Percentiles rank a stretch among this genome's conserved stretches.
Evolutionary conservation across 2,888 invertebrate genomes (phyloP).

Genomic region (Geophilus truncorum): DNA sequence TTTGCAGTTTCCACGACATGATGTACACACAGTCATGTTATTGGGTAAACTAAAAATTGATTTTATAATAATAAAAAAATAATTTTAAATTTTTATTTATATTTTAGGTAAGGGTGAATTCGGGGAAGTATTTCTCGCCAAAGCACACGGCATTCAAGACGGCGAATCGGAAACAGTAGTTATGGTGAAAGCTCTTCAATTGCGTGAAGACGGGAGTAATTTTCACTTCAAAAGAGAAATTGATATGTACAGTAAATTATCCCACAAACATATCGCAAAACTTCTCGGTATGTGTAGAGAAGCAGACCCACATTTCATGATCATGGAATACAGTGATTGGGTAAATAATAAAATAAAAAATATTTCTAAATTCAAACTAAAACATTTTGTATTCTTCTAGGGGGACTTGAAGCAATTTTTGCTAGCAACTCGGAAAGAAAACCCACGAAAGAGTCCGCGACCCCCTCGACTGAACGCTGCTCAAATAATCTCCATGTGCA

Average conservation of each 20-base stretch:
- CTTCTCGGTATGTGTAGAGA: slow-evolving; percentile 70
- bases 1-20: slow-evolving; percentile 64
- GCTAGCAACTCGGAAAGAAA: slow-evolving; percentile 55
- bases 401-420: slow-evolving; percentile 79
- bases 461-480: slow-evolving; percentile 57
- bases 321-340: slow-evolving; percentile 91
- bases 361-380: too few species aligned
- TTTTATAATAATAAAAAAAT: background rate
- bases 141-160: slow-evolving; percentile 54
- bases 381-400: slow-evolving; percentile 49
- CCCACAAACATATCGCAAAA: slow-evolving; percentile 73
- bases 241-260: slow-evolving; percentile 76
- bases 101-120: slow-evolving; percentile 77
- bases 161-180: slow-evolving; percentile 51
- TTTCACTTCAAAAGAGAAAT: slow-evolving; percentile 83
- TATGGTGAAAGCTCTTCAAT: slow-evolving; percentile 70
- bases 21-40: slow-evolving; percentile 59
- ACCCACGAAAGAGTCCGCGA: slow-evolving; percentile 50
- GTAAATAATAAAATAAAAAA: too few species aligned
- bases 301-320: slow-evolving; percentile 76
- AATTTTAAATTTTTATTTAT: background rate
- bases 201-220: slow-evolving; percentile 59
- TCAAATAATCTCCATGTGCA: slow-evolving; percentile 51
- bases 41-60: slow-evolving; percentile 50
- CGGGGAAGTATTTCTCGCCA: slow-evolving; percentile 79